Base-by-base conservation (phyloP, 2,113 vertebrate genomes). In the Pomatostomus ruficeps region DNA sequence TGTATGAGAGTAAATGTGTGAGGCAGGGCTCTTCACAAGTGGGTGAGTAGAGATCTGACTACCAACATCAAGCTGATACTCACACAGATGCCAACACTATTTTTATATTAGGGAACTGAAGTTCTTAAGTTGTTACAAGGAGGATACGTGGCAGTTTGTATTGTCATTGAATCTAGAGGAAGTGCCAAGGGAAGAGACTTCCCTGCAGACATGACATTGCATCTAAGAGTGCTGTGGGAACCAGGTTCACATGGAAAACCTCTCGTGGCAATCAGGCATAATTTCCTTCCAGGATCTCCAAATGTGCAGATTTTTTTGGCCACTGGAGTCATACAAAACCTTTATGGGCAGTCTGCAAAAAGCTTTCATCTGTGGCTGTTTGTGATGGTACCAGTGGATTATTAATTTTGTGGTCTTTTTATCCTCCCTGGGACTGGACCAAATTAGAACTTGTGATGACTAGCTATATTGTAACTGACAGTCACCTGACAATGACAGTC, bases 171-270 rank as follows among this genome's bases (percentile, higher is more conserved):
- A 25, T 29, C 26, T 40, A 35, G 21, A 71, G 18, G 25, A 63
- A 67, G 8, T 40, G 18, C 9, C 35, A 49, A 67, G 31, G 23
- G 26, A 74, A 66, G 31, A 66, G 5, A 83, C 6, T 57, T 68
- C 35, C 15, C 7, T 6, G 18, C 22, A 74, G 38, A 33, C 5
- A 4, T 31, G 11, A 23, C 0, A 0, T 10, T 75, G 40, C 21
- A 26, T 55, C 26, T 54, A 35, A 58, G 59, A 29, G 10, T 46
- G 31, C 22, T 23, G 19, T 0, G 1, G 68, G 36, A 84, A 31
- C 4, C 11, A 55, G 23, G 17, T 57, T 74, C 51, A 46, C 8
- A 24, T 1, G 2, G 17, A 80, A 92, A 73, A 36, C 19, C 11
- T 67, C 19, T 55, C 40, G 21, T 43, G 36, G 26, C 25, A 81